These are phyloP conservation scores for Pollenia labialis DNA, from an alignment of 2,888 invertebrate species.

Conservation along the genomic window DNA sequence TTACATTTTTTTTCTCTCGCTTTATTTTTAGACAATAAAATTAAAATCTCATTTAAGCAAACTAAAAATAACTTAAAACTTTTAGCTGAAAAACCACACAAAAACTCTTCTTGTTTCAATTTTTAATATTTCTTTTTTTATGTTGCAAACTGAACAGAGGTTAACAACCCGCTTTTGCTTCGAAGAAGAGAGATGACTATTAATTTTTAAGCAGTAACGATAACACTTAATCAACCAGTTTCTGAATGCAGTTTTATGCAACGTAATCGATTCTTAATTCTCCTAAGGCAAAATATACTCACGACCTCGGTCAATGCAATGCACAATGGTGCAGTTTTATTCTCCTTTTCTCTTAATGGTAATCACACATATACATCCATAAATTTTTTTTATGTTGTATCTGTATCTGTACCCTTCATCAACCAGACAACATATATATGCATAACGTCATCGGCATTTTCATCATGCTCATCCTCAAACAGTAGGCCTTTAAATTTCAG, in stretches of 20 bases:
- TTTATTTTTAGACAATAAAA: constrained; percentile 40
- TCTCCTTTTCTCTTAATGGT: constrained; percentile 21
- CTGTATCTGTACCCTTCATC: constrained; percentile 21
- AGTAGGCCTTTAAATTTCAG: constrained; percentile 34
- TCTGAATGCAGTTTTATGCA: constrained; percentile 59
- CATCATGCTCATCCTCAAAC: constrained; percentile 11
- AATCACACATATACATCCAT: not conserved
- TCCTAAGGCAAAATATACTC: constrained; percentile 42
- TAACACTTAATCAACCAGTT: constrained; percentile 57
- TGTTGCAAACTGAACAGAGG: constrained; percentile 1
- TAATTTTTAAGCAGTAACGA: not conserved
- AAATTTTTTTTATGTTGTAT: not conserved
- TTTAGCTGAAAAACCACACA: not conserved
- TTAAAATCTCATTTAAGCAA: not conserved
- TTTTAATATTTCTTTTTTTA: not conserved
- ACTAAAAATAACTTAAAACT: not conserved
- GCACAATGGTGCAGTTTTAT: constrained; percentile 62
- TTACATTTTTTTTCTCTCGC: not conserved
- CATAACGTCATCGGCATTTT: constrained; percentile 28
- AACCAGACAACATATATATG: constrained; percentile 7
- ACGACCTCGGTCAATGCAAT: constrained; percentile 70
- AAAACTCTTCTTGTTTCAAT: not conserved
- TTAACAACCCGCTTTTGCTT: constrained; percentile 43
- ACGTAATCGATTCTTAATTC: constrained; percentile 58
- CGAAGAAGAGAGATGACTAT: constrained; percentile 2